phyloP scores from a whole-genome alignment of 2,113 vertebrate species.

The Salvelinus alpinus region DNA sequence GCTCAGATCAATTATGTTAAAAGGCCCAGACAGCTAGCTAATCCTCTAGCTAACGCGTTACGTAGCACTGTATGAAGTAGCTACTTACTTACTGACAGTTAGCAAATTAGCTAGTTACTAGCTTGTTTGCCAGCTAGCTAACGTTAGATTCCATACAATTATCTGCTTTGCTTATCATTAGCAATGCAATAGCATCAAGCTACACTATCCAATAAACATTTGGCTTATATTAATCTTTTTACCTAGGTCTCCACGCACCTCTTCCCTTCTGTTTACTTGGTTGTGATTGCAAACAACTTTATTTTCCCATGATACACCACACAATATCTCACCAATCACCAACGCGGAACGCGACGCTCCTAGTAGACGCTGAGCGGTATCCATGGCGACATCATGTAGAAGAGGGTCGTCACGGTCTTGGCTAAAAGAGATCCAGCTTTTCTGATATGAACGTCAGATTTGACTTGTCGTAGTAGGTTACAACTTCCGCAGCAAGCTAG shows the following conservation, averaged over 20 bases:
- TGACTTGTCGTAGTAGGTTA: too few species aligned
- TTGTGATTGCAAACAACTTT: slow-evolving; percentile 18
- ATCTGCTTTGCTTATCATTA: too few species aligned
- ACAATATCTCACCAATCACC: slow-evolving; percentile 28
- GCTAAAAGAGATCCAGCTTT: too few species aligned
- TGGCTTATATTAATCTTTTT: neutral
- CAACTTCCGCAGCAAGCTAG: too few species aligned
- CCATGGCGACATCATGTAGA: neutral
- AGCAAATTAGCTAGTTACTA: neutral
- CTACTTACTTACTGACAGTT: neutral
- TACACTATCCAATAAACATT: too few species aligned
- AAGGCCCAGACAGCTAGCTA: too few species aligned
- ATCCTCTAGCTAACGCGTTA: too few species aligned
- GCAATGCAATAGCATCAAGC: too few species aligned
- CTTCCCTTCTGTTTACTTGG: neutral
- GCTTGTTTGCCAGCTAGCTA: neutral
- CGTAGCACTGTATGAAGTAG: neutral
- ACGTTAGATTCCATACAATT: too few species aligned
- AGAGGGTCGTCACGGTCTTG: too few species aligned
- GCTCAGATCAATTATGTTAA: too few species aligned
- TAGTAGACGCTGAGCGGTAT: neutral
- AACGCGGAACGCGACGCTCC: slow-evolving; percentile 14
- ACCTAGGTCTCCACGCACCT: neutral
- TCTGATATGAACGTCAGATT: too few species aligned
- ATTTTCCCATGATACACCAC: slow-evolving; percentile 56